Conservation (phyloP, 2,113 vertebrate genomes). For the Entomyzon cyanotis region DNA sequence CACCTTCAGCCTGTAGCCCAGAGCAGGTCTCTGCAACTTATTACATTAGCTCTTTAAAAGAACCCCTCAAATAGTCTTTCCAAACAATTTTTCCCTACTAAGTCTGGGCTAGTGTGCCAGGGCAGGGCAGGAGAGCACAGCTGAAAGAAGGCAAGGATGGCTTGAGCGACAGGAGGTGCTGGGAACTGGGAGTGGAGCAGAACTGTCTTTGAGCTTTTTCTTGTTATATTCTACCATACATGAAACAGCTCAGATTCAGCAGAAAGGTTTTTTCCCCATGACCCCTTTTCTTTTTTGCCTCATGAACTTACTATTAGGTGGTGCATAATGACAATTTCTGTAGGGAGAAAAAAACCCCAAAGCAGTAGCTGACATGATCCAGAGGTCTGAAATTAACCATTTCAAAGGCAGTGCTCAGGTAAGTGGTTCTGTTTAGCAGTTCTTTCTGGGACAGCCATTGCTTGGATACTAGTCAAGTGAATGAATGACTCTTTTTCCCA, state of each 20-base stretch:
- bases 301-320: background rate
- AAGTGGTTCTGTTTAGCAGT: background rate
- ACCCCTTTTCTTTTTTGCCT: background rate
- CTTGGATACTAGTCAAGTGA: background rate
- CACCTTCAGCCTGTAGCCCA: background rate
- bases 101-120: background rate
- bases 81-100: background rate
- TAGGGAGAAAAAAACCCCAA: background rate
- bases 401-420: background rate
- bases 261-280: background rate
- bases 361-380: background rate
- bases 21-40: constrained; percentile 11
- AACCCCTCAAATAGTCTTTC: background rate
- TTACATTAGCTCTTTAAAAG: constrained; percentile 20
- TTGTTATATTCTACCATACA: background rate
- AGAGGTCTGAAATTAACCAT: constrained; percentile 28
- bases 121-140: background rate
- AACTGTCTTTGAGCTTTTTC: background rate
- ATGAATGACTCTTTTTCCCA: background rate
- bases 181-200: background rate
- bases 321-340: background rate
- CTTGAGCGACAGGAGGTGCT: background rate
- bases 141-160: background rate
- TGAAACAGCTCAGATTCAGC: background rate
- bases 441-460: background rate